Percentiles rank a stretch among this genome's conserved stretches.
Conservation (phyloP, 2,888 invertebrate genomes). For the Aromia moschata region DNA sequence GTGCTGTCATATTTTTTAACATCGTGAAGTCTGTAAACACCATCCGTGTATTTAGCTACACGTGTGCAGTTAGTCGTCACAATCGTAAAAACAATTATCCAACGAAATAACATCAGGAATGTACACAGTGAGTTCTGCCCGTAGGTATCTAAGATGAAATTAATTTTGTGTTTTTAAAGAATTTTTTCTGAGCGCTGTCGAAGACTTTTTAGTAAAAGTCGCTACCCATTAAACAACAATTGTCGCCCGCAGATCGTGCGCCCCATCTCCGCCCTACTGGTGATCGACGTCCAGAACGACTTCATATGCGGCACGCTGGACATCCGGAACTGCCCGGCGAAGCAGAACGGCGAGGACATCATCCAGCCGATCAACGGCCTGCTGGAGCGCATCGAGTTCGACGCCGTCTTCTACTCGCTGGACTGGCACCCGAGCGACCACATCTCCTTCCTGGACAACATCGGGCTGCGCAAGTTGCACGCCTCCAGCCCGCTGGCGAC, state of each 20-base stretch:
- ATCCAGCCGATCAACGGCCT: constrained; percentile 89
- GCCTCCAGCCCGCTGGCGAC: constrained; percentile 74
- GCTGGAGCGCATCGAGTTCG: constrained; percentile 80
- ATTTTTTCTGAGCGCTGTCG: too few species aligned
- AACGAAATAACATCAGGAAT: too few species aligned
- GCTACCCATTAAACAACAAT: too few species aligned
- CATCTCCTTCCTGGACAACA: constrained; percentile 94
- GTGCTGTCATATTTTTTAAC: too few species aligned
- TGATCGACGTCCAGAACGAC: constrained; percentile 98
- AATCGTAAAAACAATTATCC: too few species aligned
- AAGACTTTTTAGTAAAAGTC: too few species aligned
- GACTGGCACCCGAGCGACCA: constrained; percentile 98
- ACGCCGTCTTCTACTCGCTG: constrained; percentile 88
- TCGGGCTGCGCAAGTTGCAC: constrained; percentile 74
- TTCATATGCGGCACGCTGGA: constrained; percentile 93
- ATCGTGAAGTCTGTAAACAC: too few species aligned
- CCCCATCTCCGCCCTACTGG: constrained; percentile 85
- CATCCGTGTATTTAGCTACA: too few species aligned
- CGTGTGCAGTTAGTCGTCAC: too few species aligned
- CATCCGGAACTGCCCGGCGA: constrained; percentile 89
- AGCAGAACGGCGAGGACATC: constrained; percentile 88
- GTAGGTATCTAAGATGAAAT: too few species aligned
- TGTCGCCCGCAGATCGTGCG: constrained; percentile 52
- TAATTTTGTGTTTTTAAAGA: too few species aligned
- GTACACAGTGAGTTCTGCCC: too few species aligned